Evolutionary conservation across 2,797 vertebrate species (phyloP), one percentile per base, ranked within the genome.

Genomic region (Echeneis naucrates): DNA sequence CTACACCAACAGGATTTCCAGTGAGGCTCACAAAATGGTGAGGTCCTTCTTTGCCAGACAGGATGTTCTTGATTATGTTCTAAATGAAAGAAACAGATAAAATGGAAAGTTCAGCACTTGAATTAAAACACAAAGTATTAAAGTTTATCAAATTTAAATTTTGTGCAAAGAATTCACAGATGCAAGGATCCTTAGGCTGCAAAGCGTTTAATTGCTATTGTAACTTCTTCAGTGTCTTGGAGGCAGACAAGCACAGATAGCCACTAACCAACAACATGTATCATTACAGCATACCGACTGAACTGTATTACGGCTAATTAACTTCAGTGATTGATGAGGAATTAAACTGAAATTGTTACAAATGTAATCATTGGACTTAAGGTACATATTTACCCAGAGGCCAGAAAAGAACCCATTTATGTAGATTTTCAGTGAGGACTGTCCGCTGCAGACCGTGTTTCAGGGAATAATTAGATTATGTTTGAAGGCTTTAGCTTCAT

Each of bases 21-120:
- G 98, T 2, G 97, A 99, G 78, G 98, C 97, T 73, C 98, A 99
- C 90, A 96, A 95, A 93, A 95, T 97, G 96, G 97, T 98, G 89
- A 95, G 90, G 67, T 70, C 50, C 65, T 51, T 26, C n/a, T 67
- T n/a, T 5, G 48, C 19, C 12, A 42, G 13, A 64, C 17, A 14
- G 13, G 42, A 4, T 5, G n/a, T 67, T 42, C 30, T 30, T 6
- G 30, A 30, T 3, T 30, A 30, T 30, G n/a, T n/a, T n/a, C n/a
- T n/a, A n/a, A n/a, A n/a, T n/a, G n/a, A 33, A 62, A 55, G 68
- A 4, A 17, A 7, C 35, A 66, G 16, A 35, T n/a, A 16, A 59
- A 62, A 53, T n/a, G 8, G 17, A 21, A 51, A 33, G 4, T 40
- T 45, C 38, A 68, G 10, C 54, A 32, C 35, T 64, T 52, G 9